These are phyloP conservation scores for Tauraco erythrolophus DNA, from an alignment of 2,113 vertebrate species.

Conservation along the genomic window DNA sequence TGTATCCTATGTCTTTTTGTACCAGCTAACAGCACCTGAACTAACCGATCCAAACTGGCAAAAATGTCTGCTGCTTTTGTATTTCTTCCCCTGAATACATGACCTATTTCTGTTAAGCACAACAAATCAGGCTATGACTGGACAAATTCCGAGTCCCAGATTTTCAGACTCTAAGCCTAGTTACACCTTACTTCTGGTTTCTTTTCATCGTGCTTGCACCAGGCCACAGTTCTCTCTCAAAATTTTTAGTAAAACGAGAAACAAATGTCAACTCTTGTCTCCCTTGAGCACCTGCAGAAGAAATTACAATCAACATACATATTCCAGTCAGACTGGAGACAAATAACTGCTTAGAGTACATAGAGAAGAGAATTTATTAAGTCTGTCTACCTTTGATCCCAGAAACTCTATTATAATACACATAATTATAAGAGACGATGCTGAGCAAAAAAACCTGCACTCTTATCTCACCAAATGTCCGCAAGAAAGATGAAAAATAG, in stretches of 20 bases:
- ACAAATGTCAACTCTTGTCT: background rate
- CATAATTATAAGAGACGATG: background rate
- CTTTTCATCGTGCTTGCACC: background rate
- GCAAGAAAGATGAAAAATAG: background rate
- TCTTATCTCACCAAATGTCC: background rate
- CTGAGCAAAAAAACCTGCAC: background rate
- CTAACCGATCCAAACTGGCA: background rate
- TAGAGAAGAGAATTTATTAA: background rate
- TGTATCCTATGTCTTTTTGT: background rate
- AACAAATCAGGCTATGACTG: background rate
- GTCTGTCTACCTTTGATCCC: background rate
- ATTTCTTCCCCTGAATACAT: background rate
- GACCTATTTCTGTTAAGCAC: slow-evolving; percentile 9
- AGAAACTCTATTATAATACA: background rate
- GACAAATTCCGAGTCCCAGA: background rate
- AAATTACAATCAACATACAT: background rate
- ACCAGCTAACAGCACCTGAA: background rate
- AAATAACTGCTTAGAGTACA: background rate
- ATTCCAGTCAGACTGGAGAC: background rate
- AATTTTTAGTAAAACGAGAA: background rate
- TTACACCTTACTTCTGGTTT: background rate
- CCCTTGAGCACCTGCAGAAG: background rate
- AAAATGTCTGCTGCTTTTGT: background rate
- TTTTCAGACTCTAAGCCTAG: background rate
- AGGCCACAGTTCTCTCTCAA: background rate